These are phyloP conservation scores for Anhinga rufa DNA, from an alignment of 2,113 vertebrate species.

Conservation along the genomic window DNA sequence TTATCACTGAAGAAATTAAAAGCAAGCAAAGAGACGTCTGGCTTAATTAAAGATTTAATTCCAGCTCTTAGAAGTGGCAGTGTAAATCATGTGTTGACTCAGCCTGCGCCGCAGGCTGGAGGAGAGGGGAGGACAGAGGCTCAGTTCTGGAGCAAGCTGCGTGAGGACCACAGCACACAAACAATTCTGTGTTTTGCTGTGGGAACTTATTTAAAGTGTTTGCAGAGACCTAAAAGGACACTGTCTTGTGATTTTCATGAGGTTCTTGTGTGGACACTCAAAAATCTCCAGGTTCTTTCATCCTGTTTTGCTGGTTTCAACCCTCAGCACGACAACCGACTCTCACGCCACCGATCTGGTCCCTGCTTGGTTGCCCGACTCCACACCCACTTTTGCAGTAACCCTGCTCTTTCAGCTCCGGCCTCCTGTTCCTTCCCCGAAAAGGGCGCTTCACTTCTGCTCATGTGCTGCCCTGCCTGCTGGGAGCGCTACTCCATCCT, in stretches of 20 bases:
- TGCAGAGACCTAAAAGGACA: background rate
- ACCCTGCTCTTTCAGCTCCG: background rate
- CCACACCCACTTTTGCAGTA: background rate
- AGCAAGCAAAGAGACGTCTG: constrained; percentile 29
- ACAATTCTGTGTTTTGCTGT: background rate
- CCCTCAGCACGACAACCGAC: background rate
- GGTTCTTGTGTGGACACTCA: background rate
- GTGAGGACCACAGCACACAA: background rate
- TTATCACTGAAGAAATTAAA: no score
- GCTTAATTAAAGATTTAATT: constrained; percentile 55
- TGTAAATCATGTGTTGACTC: background rate
- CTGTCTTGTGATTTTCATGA: background rate
- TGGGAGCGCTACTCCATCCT: background rate
- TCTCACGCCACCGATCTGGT: background rate
- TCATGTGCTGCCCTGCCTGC: background rate
- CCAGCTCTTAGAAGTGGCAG: background rate
- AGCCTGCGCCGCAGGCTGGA: background rate
- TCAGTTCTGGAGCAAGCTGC: background rate
- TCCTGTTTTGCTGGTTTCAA: background rate
- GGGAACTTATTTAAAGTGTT: background rate
- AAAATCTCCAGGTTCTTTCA: background rate
- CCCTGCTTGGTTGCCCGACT: background rate
- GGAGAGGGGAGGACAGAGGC: background rate
- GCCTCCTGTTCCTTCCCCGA: background rate
- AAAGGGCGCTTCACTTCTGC: background rate